Evolutionary conservation across 35 echinoderm and acorn worm genomes (phyloP).

Genomic region (Apostichopus californicus): DNA sequence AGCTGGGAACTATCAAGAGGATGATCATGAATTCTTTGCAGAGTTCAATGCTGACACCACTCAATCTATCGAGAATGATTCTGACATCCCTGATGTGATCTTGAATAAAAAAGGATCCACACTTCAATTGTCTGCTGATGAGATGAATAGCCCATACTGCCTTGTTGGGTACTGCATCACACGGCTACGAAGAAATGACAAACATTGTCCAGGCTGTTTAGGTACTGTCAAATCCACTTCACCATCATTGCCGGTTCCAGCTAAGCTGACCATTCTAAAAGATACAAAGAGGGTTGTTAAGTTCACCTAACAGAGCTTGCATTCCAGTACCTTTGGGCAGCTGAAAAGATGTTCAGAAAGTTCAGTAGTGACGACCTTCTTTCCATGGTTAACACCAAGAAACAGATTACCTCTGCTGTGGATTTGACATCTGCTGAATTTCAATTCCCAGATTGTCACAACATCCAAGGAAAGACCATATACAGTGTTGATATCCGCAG

Average conservation of each 20-base stretch:
- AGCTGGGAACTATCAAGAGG: constrained; percentile 32
- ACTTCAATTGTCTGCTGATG: neutral
- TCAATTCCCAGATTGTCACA: neutral
- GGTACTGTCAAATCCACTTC: neutral
- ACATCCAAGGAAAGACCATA: neutral
- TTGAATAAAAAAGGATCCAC: neutral
- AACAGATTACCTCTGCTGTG: neutral
- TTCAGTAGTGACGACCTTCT: neutral
- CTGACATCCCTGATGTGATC: neutral
- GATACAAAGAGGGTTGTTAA: neutral
- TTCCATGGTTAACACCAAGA: neutral
- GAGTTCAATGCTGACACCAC: neutral
- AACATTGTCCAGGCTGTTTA: neutral
- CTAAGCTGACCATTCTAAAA: neutral
- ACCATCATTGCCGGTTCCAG: neutral
- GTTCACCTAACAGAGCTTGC: neutral
- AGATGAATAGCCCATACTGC: neutral
- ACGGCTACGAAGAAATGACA: neutral
- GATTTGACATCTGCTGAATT: neutral
- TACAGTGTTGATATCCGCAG: no score
- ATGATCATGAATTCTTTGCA: constrained; percentile 27
- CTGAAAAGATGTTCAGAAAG: constrained; percentile 16
- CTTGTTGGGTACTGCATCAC: neutral
- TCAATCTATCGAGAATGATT: neutral
- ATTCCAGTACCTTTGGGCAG: neutral